Conservation (phyloP, 2,113 vertebrate species). For the Brachypodius melanocephalos region DNA sequence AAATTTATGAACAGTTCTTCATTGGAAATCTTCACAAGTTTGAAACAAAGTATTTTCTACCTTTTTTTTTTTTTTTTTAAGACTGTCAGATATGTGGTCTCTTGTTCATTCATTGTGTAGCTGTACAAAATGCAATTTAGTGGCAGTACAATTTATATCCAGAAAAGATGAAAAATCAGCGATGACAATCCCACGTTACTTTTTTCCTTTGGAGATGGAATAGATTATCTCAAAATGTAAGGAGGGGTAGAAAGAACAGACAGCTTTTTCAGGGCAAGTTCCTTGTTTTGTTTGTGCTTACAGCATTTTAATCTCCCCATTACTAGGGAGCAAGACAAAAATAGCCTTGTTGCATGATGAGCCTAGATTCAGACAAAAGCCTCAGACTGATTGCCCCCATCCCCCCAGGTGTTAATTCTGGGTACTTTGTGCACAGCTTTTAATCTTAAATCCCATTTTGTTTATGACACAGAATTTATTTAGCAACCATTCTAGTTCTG, state of each 20-base stretch:
- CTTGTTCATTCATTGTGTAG: neutral
- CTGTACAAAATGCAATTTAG: neutral
- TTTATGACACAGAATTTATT: constrained; percentile 27
- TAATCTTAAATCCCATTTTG: constrained; percentile 12
- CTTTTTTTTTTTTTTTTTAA: neutral
- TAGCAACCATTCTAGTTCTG: neutral
- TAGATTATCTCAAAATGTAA: neutral
- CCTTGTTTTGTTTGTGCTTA: neutral
- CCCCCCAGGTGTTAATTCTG: neutral
- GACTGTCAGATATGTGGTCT: neutral
- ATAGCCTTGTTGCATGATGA: neutral
- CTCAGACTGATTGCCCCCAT: neutral
- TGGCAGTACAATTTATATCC: neutral
- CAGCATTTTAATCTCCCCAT: neutral
- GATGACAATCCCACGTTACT: neutral
- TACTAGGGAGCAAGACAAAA: neutral
- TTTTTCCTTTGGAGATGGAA: neutral
- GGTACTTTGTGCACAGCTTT: constrained; percentile 16
- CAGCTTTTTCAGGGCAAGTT: neutral
- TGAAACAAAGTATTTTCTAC: neutral
- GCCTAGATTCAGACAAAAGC: neutral
- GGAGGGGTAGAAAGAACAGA: neutral
- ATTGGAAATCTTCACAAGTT: neutral
- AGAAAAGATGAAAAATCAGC: neutral
- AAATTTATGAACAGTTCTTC: neutral